A percentile compares a stretch with the other conserved stretches of the same genome.
These are phyloP conservation scores for Drosophila neocordata DNA, from an alignment of 1,140 invertebrate genomes.

Conservation along the genomic window DNA sequence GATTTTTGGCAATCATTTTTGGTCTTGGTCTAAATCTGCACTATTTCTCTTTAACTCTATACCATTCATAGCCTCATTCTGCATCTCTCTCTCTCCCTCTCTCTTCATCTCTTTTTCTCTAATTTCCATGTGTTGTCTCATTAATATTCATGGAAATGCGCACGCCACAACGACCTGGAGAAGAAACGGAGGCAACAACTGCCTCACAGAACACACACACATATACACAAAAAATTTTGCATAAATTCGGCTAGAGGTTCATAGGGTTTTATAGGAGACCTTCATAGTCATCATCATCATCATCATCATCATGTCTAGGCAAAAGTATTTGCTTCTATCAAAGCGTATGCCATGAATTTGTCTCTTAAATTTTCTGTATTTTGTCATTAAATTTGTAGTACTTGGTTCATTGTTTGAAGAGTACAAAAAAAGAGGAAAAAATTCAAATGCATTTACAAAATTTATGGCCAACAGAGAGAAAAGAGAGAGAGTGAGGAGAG, in stretches of 20 bases:
- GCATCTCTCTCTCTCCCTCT: not conserved
- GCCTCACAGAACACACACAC: not conserved
- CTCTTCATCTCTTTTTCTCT: conserved; percentile 22
- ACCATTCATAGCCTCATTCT: not conserved
- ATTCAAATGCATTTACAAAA: conserved; percentile 64
- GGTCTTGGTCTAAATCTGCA: conserved; percentile 20
- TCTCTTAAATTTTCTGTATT: conserved; percentile 33
- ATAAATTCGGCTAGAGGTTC: conserved; percentile 62
- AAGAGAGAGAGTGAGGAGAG: not conserved
- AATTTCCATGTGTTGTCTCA: conserved; percentile 77
- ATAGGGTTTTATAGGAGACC: not conserved
- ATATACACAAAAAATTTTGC: conserved; percentile 45
- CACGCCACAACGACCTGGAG: conserved; percentile 40
- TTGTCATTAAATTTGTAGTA: conserved; percentile 5
- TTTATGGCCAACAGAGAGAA: conserved; percentile 38
- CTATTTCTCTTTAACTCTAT: not conserved
- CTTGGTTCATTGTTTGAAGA: not conserved
- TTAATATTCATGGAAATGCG: conserved; percentile 75
- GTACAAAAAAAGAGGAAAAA: conserved; percentile 43
- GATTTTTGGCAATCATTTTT: conserved; percentile 74
- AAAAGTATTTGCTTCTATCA: conserved; percentile 4
- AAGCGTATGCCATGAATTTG: conserved; percentile 11
- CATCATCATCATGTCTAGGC: not conserved
- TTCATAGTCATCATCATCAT: not conserved
- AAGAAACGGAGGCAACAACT: conserved; percentile 47